These are phyloP conservation scores for Crocallis elinguaria DNA, from an alignment of 2,888 invertebrate species.

Conservation along the genomic window DNA sequence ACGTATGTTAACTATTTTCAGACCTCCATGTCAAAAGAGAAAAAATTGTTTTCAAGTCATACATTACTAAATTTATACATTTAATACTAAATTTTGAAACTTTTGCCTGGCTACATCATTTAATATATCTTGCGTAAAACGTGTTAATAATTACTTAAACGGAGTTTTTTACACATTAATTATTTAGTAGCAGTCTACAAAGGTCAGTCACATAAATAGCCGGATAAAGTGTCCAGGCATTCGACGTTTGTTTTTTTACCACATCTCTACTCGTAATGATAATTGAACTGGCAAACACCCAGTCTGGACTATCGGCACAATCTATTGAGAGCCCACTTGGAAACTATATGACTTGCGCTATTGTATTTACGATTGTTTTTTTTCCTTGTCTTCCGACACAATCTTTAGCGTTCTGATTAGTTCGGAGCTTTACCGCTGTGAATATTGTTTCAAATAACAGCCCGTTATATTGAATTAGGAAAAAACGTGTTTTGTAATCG, in stretches of 20 bases:
- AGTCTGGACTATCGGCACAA: constrained; percentile 74
- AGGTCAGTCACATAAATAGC: not conserved
- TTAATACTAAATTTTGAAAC: too few relatives aligned
- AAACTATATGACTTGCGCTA: constrained; percentile 82
- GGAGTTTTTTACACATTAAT: too few relatives aligned
- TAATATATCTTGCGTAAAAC: too few relatives aligned
- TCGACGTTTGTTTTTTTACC: not conserved
- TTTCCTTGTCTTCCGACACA: constrained; percentile 82
- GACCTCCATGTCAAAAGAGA: too few relatives aligned
- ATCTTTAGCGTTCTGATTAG: constrained; percentile 84
- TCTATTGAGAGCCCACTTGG: constrained; percentile 73
- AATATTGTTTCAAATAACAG: constrained; percentile 72
- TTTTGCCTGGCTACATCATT: too few relatives aligned
- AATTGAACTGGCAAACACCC: constrained; percentile 85
- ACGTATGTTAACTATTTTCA: too few relatives aligned
- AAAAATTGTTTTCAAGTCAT: too few relatives aligned
- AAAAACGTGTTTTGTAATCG: constrained; percentile 29
- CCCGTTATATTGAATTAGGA: constrained; percentile 65
- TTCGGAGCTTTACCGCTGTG: constrained; percentile 79
- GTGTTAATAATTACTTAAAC: too few relatives aligned
- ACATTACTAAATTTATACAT: too few relatives aligned
- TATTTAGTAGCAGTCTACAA: too few relatives aligned
- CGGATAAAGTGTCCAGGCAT: not conserved
- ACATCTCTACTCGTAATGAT: constrained; percentile 76
- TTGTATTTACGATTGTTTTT: constrained; percentile 79